Base-by-base conservation (phyloP, 2,888 invertebrate species). In the Lottia gigantea region DNA sequence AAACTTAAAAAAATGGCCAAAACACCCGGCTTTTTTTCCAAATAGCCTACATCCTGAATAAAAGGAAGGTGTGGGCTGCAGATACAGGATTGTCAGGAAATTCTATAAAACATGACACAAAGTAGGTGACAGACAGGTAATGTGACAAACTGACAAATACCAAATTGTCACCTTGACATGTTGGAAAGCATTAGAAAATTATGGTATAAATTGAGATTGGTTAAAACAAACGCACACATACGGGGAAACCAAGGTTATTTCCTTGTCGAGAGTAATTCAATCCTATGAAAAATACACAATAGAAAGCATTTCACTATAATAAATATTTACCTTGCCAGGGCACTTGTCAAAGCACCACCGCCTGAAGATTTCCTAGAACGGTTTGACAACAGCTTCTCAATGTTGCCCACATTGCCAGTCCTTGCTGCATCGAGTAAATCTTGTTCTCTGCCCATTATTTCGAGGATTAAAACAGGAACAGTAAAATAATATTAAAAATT, bases 341-440 rank as follows among this genome's bases (percentile, higher is more conserved):
- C 70, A 26, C 71, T 68, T 67, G 74, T 72, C 25, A 79, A 47
- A 63, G 75, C 77, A 45, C 74, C 76, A 55, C 77, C 78, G 69
- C 76, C 78, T 14, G 71, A 65, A 26, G 75, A 70, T 62, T 74
- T 72, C 16, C 74, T 74, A 31, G 74, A 62, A 66, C 73, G 70
- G 66, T 73, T 80, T 83, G 92, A 93, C 84, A 97, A 91, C 87
- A 97, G 94, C 91, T 95, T 96, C 90, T 96, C 96, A 80, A 96
- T 95, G 84, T 94, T 92, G 82, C 92, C 91, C 85, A 93, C 92
- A 90, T 97, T 95, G 88, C 97, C 97, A 91, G 93, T 95, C 86
- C 97, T 93, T 82, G 97, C 95, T 83, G 96, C 97, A 89, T 97
- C 97, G 89, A 97, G 91, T 90, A 97, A 92, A 91, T 97, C 97